phyloP scores from a whole-genome alignment of 2,888 invertebrate genomes.

The Venustoraphidia nigricollis region DNA sequence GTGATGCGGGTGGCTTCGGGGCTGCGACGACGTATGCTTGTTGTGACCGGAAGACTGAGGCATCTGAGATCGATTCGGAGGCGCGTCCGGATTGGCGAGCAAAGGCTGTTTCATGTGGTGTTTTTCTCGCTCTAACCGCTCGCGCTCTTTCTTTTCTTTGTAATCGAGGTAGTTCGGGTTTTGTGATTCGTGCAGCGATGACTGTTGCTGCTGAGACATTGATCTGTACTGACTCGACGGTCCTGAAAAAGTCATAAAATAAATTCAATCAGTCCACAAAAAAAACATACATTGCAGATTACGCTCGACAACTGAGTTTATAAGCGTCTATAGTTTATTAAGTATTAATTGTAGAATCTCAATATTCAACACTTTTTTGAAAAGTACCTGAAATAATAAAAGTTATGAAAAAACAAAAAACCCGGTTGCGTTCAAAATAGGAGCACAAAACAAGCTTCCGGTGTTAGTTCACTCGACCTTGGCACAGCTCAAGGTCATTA shows the following conservation, averaged over 20 bases:
- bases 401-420: no score
- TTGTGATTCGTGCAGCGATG: slow-evolving; percentile 27
- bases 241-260: slow-evolving; percentile 6
- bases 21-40: background rate
- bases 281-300: background rate
- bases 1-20: background rate
- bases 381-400: no score
- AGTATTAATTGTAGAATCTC: no score
- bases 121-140: slow-evolving; percentile 39
- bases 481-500: no score
- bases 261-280: background rate
- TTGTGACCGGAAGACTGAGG: background rate
- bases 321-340: no score
- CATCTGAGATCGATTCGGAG: slow-evolving; percentile 16
- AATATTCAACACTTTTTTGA: no score
- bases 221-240: slow-evolving; percentile 9
- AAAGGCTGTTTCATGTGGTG: slow-evolving; percentile 12
- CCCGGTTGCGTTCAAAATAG: no score
- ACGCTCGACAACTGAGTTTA: no score
- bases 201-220: slow-evolving; percentile 19
- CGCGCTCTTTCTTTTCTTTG: slow-evolving; percentile 45
- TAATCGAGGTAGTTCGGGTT: slow-evolving; percentile 44
- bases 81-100: slow-evolving; percentile 16
- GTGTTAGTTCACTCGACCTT: no score
- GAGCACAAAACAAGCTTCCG: no score